Evolutionary conservation across 2,888 invertebrate genomes (phyloP).

Genomic region (Polia nebulosa): DNA sequence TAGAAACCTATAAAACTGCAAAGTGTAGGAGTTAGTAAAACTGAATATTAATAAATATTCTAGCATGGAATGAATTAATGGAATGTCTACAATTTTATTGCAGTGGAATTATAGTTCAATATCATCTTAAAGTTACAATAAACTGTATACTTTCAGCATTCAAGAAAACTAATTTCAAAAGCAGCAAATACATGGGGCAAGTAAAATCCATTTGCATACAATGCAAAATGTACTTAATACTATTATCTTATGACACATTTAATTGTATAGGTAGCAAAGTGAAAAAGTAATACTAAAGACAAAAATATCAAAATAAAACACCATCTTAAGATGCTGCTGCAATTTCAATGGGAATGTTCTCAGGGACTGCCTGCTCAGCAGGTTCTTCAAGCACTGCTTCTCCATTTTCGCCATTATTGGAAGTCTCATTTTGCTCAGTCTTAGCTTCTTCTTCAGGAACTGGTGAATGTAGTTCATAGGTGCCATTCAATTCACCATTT

Average conservation of each 20-base stretch:
- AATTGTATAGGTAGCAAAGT: slow-evolving; percentile 30
- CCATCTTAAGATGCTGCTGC: slow-evolving; percentile 83
- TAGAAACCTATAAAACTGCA: slow-evolving; percentile 25
- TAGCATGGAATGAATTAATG: slow-evolving; percentile 60
- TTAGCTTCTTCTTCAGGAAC: slow-evolving; percentile 68
- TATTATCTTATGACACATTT: slow-evolving; percentile 38
- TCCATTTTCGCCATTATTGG: slow-evolving; percentile 56
- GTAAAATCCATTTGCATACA: slow-evolving; percentile 35
- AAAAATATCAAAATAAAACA: slow-evolving; percentile 25
- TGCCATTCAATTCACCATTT: slow-evolving; percentile 85
- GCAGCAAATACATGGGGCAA: slow-evolving; percentile 13
- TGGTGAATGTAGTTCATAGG: slow-evolving; percentile 74
- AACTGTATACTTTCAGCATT: slow-evolving; percentile 13
- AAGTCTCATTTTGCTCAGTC: slow-evolving; percentile 59
- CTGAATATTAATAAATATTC: slow-evolving; percentile 30
- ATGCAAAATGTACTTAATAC: slow-evolving; percentile 27
- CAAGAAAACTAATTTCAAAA: slow-evolving; percentile 13
- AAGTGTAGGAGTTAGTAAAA: slow-evolving; percentile 21
- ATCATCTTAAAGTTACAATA: slow-evolving; percentile 2
- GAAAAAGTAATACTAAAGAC: slow-evolving; percentile 38
- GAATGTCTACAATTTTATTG: slow-evolving; percentile 56
- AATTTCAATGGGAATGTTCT: slow-evolving; percentile 83
- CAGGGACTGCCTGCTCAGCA: slow-evolving; percentile 69
- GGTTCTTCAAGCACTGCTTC: slow-evolving; percentile 55
- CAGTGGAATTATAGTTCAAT: slow-evolving; percentile 34